These are phyloP conservation scores for Corbicula japonica DNA, from an alignment of 2,888 invertebrate genomes.

Conservation along the genomic window DNA sequence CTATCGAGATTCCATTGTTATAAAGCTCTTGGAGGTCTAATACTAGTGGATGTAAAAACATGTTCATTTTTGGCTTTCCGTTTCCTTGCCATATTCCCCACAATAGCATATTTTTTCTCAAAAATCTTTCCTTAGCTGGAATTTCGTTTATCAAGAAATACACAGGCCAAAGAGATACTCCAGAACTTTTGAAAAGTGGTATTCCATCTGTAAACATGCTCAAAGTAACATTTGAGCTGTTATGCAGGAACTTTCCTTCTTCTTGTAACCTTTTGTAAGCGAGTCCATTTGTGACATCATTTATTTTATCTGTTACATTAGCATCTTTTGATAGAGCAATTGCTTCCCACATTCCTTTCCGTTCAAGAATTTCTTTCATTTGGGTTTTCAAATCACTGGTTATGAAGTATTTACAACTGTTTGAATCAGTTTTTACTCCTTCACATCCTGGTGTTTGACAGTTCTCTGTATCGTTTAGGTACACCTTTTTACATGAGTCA, in stretches of 20 bases:
- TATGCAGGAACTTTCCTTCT: slow-evolving; percentile 36
- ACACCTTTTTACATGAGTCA: slow-evolving; percentile 21
- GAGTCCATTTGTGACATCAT: slow-evolving; percentile 39
- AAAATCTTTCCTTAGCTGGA: slow-evolving; percentile 42
- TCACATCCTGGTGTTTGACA: slow-evolving; percentile 44
- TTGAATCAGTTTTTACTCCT: slow-evolving; percentile 3
- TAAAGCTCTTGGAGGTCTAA: slow-evolving; percentile 40
- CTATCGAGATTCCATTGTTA: slow-evolving; percentile 12
- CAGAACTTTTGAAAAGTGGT: slow-evolving; percentile 57
- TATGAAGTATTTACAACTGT: slow-evolving; percentile 16
- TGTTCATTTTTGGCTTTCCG: slow-evolving; percentile 60
- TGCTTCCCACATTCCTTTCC: slow-evolving; percentile 26
- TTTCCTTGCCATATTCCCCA: slow-evolving; percentile 49
- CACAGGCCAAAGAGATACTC: slow-evolving; percentile 54
- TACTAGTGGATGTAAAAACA: slow-evolving; percentile 52
- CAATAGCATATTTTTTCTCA: slow-evolving; percentile 46
- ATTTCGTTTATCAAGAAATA: slow-evolving; percentile 56
- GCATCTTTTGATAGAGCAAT: slow-evolving; percentile 11
- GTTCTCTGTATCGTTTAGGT: slow-evolving; percentile 9
- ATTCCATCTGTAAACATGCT: slow-evolving; percentile 53
- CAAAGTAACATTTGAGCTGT: slow-evolving; percentile 28
- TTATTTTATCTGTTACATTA: slow-evolving; percentile 10
- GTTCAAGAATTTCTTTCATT: slow-evolving; percentile 31
- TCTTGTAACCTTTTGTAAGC: slow-evolving; percentile 41
- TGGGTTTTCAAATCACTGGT: slow-evolving; percentile 34